Conservation (phyloP, 2,888 invertebrate genomes). For the Clistopyga incitator region DNA sequence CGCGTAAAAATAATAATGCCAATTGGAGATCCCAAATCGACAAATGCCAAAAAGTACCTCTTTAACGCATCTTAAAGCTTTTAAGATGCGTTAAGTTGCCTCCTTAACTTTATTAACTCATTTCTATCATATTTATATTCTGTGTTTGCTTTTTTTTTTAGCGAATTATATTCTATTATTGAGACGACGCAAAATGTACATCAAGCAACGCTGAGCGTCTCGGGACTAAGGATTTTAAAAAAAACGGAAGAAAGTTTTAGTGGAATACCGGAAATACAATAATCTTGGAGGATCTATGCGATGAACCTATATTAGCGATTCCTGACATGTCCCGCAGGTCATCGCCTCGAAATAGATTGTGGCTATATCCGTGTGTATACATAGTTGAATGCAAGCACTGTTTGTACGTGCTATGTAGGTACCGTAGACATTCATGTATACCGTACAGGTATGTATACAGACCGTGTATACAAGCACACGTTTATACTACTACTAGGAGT, state of each 20-base stretch:
- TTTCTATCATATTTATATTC: background rate
- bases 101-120: too few species aligned
- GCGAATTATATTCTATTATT: background rate
- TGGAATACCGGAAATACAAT: background rate
- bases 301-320: conserved; percentile 13
- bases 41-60: too few species aligned
- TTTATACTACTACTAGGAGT: background rate
- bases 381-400: conserved; percentile 22
- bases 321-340: conserved; percentile 72
- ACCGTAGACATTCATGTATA: conserved; percentile 3
- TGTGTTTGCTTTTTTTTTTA: background rate
- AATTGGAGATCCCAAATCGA: too few species aligned
- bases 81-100: too few species aligned
- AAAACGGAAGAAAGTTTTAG: too few species aligned
- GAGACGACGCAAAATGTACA: background rate
- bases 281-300: background rate
- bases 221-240: too few species aligned
- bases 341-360: conserved; percentile 72
- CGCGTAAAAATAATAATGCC: too few species aligned
- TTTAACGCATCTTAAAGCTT: too few species aligned
- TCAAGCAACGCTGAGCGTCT: background rate
- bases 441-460: background rate
- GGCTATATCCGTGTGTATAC: conserved; percentile 56
- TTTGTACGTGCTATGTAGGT: conserved; percentile 21
- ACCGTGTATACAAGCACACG: background rate